Evolutionary conservation across 2,888 invertebrate genomes (phyloP).

Genomic region (Herminia tarsipennalis): DNA sequence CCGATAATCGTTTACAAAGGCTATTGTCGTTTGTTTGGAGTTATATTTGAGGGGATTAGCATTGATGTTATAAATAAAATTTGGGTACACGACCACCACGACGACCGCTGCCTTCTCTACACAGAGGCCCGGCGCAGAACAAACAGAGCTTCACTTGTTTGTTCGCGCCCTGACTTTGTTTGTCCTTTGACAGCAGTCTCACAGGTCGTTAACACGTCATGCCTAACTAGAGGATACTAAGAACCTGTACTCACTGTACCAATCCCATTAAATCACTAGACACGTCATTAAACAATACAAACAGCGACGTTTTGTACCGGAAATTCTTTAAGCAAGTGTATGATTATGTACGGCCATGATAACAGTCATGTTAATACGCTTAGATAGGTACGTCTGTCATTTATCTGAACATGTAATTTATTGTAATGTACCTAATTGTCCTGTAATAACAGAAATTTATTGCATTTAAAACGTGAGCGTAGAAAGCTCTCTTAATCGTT

Average conservation of each 20-base stretch:
- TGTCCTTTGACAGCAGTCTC: constrained; percentile 83
- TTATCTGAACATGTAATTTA: no score
- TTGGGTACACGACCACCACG: constrained; percentile 61
- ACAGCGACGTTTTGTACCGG: constrained; percentile 50
- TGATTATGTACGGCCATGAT: not conserved
- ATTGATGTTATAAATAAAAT: constrained; percentile 15
- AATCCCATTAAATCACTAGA: constrained; percentile 63
- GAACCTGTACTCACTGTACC: constrained; percentile 34
- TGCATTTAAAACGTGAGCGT: no score
- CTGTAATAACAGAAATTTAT: no score
- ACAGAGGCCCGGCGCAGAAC: constrained; percentile 63
- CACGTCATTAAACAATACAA: constrained; percentile 56
- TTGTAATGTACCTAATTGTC: no score
- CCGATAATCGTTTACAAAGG: constrained; percentile 6
- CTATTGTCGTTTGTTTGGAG: constrained; percentile 1
- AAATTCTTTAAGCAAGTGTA: constrained; percentile 48
- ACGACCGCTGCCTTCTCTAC: constrained; percentile 53
- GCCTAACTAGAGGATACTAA: constrained; percentile 68
- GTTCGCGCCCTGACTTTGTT: constrained; percentile 65
- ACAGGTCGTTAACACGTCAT: constrained; percentile 83
- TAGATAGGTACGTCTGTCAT: no score
- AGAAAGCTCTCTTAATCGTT: no score
- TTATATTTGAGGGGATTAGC: constrained; percentile 17
- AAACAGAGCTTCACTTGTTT: constrained; percentile 69
- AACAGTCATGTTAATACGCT: no score